phyloP scores from a whole-genome alignment of 2,113 vertebrate genomes.

The Solea senegalensis region DNA sequence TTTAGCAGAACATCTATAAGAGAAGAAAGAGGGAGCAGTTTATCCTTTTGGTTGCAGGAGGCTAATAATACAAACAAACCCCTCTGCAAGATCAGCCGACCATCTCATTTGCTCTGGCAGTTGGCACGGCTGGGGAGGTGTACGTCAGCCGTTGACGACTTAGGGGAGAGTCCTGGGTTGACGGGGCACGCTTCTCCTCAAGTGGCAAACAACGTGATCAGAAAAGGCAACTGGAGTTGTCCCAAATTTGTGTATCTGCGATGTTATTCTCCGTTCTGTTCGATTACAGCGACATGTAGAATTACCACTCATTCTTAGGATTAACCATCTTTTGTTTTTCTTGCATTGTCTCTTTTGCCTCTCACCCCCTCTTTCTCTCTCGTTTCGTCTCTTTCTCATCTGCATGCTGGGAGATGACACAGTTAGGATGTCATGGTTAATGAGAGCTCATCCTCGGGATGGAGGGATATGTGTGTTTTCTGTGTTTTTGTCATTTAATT shows the following conservation, averaged over 20 bases:
- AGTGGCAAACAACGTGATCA: slow-evolving; percentile 49
- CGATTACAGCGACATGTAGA: neutral
- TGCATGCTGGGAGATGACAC: slow-evolving; percentile 67
- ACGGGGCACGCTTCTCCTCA: slow-evolving; percentile 39
- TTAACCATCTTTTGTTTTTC: neutral
- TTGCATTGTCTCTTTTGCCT: neutral
- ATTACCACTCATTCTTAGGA: neutral
- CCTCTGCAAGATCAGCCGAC: slow-evolving; percentile 52
- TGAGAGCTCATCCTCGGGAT: slow-evolving; percentile 48
- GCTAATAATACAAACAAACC: slow-evolving; percentile 68
- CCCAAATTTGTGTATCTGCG: neutral
- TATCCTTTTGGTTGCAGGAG: neutral
- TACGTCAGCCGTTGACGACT: slow-evolving; percentile 56
- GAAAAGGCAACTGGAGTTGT: slow-evolving; percentile 20
- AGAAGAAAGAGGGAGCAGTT: too few relatives aligned
- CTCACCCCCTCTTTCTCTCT: neutral
- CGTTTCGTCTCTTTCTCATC: slow-evolving; percentile 21
- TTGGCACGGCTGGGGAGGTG: slow-evolving; percentile 54
- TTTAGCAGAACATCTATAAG: too few relatives aligned
- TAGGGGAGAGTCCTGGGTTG: slow-evolving; percentile 45
- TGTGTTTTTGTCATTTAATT: too few relatives aligned
- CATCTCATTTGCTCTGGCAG: slow-evolving; percentile 65
- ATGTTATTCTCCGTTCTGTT: neutral
- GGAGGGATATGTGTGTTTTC: slow-evolving; percentile 9
- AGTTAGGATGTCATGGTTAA: slow-evolving; percentile 52